phyloP scores from a whole-genome alignment of 1,140 invertebrate genomes.

The Campoletis sonorensis region DNA sequence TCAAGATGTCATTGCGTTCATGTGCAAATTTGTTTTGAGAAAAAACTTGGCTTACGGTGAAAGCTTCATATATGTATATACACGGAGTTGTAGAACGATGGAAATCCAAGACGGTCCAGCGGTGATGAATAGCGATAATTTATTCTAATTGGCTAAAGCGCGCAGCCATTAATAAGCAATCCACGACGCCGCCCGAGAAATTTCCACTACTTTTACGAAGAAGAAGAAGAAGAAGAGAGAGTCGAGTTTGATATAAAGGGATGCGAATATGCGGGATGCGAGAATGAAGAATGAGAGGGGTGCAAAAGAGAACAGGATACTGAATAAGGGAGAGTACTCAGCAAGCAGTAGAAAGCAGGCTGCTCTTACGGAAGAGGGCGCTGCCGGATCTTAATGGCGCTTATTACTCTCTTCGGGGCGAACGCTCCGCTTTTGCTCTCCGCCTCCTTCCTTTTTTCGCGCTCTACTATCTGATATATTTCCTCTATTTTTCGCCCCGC shows the following conservation, averaged over 20 bases:
- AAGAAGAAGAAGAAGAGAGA: constrained; percentile 42
- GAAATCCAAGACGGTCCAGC: constrained; percentile 34
- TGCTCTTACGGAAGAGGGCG: constrained; percentile 53
- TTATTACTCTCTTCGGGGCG: constrained; percentile 72
- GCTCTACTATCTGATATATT: constrained; percentile 66
- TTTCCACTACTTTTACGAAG: constrained; percentile 41
- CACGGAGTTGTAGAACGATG: background rate
- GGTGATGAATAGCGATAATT: constrained; percentile 62
- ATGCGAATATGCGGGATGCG: constrained; percentile 47
- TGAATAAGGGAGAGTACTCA: constrained; percentile 26
- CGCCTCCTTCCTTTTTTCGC: background rate
- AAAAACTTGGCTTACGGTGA: background rate
- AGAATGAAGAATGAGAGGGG: constrained; percentile 28
- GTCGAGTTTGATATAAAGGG: constrained; percentile 51
- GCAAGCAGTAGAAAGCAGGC: constrained; percentile 31
- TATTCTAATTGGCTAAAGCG: constrained; percentile 73
- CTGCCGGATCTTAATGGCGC: constrained; percentile 71
- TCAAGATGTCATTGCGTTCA: no score
- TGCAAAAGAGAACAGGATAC: constrained; percentile 39
- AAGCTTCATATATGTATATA: constrained; percentile 2
- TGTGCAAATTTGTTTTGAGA: no score
- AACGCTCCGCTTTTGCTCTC: background rate
- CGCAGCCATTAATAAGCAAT: constrained; percentile 70
- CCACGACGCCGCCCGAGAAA: constrained; percentile 55
- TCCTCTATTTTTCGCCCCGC: constrained; percentile 74